Evolutionary conservation across 2,113 vertebrate genomes (phyloP).

Genomic region (Bambusicola thoracicus): DNA sequence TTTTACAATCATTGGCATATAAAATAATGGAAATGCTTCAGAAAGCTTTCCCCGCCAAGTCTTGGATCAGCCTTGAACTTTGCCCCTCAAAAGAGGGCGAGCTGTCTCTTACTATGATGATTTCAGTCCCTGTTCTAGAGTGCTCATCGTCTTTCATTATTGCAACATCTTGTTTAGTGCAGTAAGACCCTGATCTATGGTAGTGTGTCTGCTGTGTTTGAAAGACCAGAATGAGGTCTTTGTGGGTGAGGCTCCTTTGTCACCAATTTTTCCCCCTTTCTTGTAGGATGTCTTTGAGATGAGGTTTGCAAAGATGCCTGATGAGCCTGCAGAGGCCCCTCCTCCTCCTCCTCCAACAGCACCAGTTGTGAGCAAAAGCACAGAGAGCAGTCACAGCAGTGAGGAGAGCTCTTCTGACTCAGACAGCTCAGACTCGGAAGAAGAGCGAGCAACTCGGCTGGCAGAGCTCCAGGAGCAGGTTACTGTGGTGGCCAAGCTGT

Average conservation of each 20-base stretch:
- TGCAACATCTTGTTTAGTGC: neutral
- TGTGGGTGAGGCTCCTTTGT: neutral
- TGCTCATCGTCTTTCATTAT: neutral
- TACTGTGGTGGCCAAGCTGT: neutral
- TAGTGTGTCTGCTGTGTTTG: neutral
- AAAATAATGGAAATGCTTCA: neutral
- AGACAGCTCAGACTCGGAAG: slow-evolving; percentile 84
- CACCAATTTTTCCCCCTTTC: neutral
- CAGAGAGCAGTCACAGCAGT: slow-evolving; percentile 83
- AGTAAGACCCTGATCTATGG: neutral
- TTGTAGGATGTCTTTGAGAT: slow-evolving; percentile 93
- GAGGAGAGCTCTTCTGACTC: slow-evolving; percentile 85
- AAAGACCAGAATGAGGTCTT: neutral
- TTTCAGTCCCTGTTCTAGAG: neutral
- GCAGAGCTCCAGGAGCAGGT: slow-evolving; percentile 93
- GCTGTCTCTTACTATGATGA: neutral
- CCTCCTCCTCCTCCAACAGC: slow-evolving; percentile 64
- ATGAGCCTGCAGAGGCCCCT: slow-evolving; percentile 80
- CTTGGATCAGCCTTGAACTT: neutral
- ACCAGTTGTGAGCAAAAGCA: slow-evolving; percentile 86
- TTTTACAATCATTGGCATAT: neutral
- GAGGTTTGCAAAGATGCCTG: slow-evolving; percentile 94
- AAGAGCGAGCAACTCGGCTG: slow-evolving; percentile 85
- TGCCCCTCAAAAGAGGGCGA: neutral
- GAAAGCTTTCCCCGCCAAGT: neutral